These are phyloP conservation scores for Gavialis gangeticus DNA, from an alignment of 2,113 vertebrate species.

Conservation along the genomic window DNA sequence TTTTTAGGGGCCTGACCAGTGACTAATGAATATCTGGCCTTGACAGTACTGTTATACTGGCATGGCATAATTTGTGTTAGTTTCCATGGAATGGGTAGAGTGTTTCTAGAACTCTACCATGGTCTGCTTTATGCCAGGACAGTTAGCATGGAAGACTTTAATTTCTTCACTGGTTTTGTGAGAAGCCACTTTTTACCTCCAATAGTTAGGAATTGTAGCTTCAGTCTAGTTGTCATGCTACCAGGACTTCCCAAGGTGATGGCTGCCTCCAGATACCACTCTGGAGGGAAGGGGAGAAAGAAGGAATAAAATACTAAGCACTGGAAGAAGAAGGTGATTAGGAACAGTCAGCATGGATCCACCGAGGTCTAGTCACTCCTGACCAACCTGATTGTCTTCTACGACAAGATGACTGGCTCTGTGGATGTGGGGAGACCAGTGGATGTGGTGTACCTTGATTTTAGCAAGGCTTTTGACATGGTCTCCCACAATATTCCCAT, in stretches of 20 bases:
- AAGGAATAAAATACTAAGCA: not conserved
- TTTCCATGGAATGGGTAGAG: not conserved
- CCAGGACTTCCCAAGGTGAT: not conserved
- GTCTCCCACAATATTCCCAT: no score
- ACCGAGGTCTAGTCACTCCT: no score
- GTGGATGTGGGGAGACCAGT: no score
- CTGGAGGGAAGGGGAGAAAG: not conserved
- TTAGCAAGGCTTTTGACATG: no score
- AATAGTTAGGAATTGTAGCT: not conserved
- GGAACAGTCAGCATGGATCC: no score
- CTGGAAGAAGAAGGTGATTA: not conserved
- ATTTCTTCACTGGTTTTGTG: not conserved
- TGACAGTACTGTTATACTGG: not conserved
- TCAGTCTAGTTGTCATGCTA: not conserved
- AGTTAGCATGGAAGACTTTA: not conserved
- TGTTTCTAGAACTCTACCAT: not conserved
- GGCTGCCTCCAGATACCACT: not conserved
- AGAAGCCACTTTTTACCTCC: no score
- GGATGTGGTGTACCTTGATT: no score
- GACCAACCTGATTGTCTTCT: no score
- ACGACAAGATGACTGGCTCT: no score
- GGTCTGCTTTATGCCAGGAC: rapidly evolving
- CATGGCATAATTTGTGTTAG: not conserved
- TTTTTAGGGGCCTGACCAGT: not conserved
- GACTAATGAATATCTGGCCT: not conserved